A percentile compares a stretch with the other conserved stretches of the same genome.
These are phyloP conservation scores for Gasterosteus aculeatus DNA, from an alignment of 2,113 vertebrate species.

Conservation along the genomic window DNA sequence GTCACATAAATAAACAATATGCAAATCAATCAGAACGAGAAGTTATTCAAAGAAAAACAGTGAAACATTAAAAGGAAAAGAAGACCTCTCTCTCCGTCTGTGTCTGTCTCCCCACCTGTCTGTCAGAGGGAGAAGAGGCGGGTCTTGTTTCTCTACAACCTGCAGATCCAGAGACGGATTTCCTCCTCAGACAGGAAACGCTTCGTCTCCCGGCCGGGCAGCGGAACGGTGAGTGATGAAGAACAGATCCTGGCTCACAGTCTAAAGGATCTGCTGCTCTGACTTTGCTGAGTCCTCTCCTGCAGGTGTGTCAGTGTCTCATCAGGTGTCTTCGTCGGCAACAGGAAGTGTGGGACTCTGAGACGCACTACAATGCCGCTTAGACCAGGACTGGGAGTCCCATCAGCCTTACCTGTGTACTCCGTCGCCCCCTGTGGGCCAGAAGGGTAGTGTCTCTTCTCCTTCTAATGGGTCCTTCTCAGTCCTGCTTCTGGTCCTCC, in stretches of 20 bases:
- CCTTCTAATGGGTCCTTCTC: too few relatives aligned
- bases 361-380: not conserved
- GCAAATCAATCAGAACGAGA: too few relatives aligned
- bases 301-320: slow-evolving; percentile 42
- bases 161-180: slow-evolving; percentile 76
- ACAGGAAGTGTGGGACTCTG: not conserved
- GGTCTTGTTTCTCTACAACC: slow-evolving; percentile 88
- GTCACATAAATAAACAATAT: too few relatives aligned
- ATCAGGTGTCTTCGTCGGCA: not conserved
- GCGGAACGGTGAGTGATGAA: slow-evolving; percentile 52
- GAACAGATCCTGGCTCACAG: too few relatives aligned
- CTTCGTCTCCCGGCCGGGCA: slow-evolving; percentile 16
- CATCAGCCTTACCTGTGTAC: not conserved
- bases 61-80: too few relatives aligned
- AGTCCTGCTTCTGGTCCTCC: too few relatives aligned
- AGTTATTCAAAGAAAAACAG: too few relatives aligned
- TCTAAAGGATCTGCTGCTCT: not conserved
- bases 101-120: not conserved
- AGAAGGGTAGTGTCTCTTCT: not conserved
- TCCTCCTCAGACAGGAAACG: slow-evolving; percentile 64
- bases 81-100: too few relatives aligned
- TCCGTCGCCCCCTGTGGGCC: not conserved
- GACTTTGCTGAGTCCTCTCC: not conserved
- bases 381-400: slow-evolving; percentile 2
- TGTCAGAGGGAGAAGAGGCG: slow-evolving; percentile 88